Percentiles rank a stretch among this genome's conserved stretches.
phyloP scores from a whole-genome alignment of 2,113 vertebrate genomes.

The Stigmatopora nigra region DNA sequence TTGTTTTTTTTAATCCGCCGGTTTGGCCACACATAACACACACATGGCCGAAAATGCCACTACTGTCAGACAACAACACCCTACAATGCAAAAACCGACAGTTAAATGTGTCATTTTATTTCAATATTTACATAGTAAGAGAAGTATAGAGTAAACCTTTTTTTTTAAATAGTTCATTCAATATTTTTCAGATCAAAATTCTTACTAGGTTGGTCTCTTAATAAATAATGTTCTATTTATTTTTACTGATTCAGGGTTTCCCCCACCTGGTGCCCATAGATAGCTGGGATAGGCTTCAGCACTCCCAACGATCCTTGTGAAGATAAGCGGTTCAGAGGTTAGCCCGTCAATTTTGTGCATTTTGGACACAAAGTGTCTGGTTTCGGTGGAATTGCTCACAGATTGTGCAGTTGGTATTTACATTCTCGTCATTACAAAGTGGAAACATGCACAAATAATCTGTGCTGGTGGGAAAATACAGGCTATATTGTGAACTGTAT shows the following conservation, averaged over 20 bases:
- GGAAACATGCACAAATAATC: slow-evolving; percentile 22
- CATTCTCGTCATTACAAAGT: slow-evolving; percentile 35
- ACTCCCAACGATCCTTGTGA: too few species aligned
- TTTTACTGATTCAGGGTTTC: too few species aligned
- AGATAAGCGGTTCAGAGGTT: too few species aligned
- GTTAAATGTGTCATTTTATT: slow-evolving; percentile 35
- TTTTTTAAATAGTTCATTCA: slow-evolving; percentile 22
- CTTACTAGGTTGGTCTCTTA: slow-evolving; percentile 19
- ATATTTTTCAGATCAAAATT: slow-evolving; percentile 27
- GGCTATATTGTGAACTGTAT: background rate
- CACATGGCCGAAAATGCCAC: background rate
- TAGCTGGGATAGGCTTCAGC: too few species aligned
- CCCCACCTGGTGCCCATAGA: too few species aligned
- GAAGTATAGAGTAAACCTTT: slow-evolving; percentile 33
- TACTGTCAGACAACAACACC: slow-evolving; percentile 26
- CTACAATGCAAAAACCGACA: slow-evolving; percentile 30
- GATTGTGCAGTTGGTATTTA: slow-evolving; percentile 39
- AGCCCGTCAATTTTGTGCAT: slow-evolving; percentile 1
- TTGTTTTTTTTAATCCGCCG: too few species aligned
- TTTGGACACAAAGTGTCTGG: slow-evolving; percentile 27
- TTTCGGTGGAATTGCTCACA: slow-evolving; percentile 47
- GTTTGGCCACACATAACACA: background rate
- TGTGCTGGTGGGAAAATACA: slow-evolving; percentile 3
- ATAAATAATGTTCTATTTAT: slow-evolving; percentile 1
- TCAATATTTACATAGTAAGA: slow-evolving; percentile 54